Base-by-base conservation (phyloP, 2,888 invertebrate genomes). In the Phlogophora meticulosa region DNA sequence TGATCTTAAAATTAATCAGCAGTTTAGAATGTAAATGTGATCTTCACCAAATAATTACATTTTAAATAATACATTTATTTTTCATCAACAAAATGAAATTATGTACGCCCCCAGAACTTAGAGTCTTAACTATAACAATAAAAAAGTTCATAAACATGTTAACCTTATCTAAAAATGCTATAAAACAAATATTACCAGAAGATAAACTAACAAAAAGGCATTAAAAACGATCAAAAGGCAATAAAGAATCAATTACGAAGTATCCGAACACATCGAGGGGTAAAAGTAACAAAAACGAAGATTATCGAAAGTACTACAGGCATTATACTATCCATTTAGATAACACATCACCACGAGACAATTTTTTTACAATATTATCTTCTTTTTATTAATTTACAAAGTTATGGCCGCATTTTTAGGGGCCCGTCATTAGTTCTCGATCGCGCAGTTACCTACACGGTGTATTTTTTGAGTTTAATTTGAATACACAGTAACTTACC, bases 311-410 rank as follows among this genome's bases (percentile, higher is more conserved):
- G 58, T 58, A 67, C 69, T 78, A 76, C 79, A 79, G 70, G 57
- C 76, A 84, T 83, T 83, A 84, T 78, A 91, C 85, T 84, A 87
- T 81, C 87, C 86, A 88, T 91, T 91, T 87, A 89, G 89, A 91
- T 88, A 90, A 87, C 84, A 81, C 81, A 84, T 84, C 83, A 79
- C 78, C 84, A 87, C 80, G 69, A 68, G 74, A 74, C 71, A 66
- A 38, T 60, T 75, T 78, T 82, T 85, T 84, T n/a, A n/a, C n/a
- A n/a, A 63, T 55, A 42, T 46, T 57, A 17, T 13, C 4, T 36
- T 28, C 74, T 85, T 85, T 85, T 52, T 58, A 63, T 62, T 66
- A 17, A 70, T 74, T 67, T 51, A 72, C 53, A 46, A 63, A 69
- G 34, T 49, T 51, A 63, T 60, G 24, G 15, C 36, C n/a, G 15